Conservation (phyloP, 2,888 invertebrate species). For the Amiota mariae region DNA sequence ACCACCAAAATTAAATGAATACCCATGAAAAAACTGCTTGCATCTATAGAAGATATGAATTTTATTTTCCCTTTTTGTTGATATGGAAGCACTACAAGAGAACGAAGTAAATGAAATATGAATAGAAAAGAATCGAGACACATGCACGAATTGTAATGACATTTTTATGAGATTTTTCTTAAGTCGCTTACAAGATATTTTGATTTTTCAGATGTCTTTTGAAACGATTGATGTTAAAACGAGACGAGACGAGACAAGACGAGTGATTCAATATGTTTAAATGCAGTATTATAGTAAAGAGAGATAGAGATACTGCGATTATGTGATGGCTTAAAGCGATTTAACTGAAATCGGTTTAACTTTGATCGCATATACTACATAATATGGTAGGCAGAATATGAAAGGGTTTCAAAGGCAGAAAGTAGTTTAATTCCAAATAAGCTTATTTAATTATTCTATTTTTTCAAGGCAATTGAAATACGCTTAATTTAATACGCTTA, state of each 20-base stretch:
- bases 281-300: neutral
- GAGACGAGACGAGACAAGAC: neutral
- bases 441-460: no score
- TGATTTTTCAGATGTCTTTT: neutral
- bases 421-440: no score
- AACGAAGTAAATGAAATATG: slow-evolving; percentile 29
- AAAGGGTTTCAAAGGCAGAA: no score
- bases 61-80: no score
- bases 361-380: no score
- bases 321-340: no score
- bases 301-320: no score
- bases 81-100: slow-evolving; percentile 20
- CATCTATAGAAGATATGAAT: neutral
- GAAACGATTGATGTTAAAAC: neutral
- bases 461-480: no score
- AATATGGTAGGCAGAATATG: no score
- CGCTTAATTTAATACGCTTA: no score
- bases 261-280: neutral
- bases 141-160: slow-evolving; percentile 20
- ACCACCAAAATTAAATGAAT: slow-evolving; percentile 9
- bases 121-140: slow-evolving; percentile 17
- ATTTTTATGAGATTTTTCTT: slow-evolving; percentile 19
- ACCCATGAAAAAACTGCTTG: neutral
- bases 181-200: neutral
- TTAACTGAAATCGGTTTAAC: neutral